Evolutionary conservation across 2,113 vertebrate species (phyloP), one percentile per base, ranked within the genome.

Genomic region (Corythornis cristatus): DNA sequence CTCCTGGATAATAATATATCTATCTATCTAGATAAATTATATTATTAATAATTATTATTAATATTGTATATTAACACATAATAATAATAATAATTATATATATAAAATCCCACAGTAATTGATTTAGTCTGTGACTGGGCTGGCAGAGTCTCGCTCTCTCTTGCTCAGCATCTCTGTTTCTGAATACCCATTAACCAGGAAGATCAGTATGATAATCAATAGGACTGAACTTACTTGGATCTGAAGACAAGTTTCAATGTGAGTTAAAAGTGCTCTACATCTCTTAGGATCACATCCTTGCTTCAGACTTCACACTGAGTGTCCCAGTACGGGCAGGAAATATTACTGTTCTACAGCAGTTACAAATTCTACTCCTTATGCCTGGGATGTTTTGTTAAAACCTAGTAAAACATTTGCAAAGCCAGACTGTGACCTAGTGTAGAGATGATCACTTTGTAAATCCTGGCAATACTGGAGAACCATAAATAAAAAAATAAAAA

Each of bases 361-460:
- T 67, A 43, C 20, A 31, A 83, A 67, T 64, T 73, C 48, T 50
- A 7, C 33, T 60, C 51, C 40, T 50, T 25, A 26, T 23, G 28
- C n/a, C 54, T 70, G 73, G 33, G 35, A 54, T 71, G 46, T 76
- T 90, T 53, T 65, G 58, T 68, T 81, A 92, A 72, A 88, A 65
- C 11, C 11, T 14, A 65, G 61, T 78, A 68, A 93, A 91, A 60
- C 33, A 80, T 89, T 93, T 94, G 73, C 62, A 93, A 71, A 75
- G n/a, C 23, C 21, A 61, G 70, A 77, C 51, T 51, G 33, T 89
- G 93, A 82, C 56, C 51, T 76, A 61, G 8, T 45, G 42, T 45
- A 83, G 16, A 83, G 68, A 54, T 42, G 26, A 79, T 67, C 73
- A 70, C 79, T 96, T 83, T 93, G 22, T 67, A 96, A 93, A 75